Percentiles rank a stretch among this genome's conserved stretches.
Conservation (phyloP, 2,113 vertebrate species). For the Bubalus kerabau region DNA sequence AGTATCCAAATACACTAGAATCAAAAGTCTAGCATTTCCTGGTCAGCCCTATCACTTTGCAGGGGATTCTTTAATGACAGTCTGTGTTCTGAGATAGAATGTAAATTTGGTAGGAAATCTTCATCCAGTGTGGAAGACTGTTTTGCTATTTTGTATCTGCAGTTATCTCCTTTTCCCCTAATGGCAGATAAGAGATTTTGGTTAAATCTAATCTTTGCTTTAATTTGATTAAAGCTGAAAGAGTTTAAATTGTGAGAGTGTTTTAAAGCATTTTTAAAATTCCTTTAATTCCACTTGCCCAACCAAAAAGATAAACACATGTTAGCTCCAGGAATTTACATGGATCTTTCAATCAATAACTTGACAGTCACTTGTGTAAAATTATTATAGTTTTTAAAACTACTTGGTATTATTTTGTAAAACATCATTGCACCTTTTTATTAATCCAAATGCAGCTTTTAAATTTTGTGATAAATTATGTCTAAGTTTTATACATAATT, state of each 20-base stretch:
- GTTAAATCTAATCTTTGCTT: background rate
- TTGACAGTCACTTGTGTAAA: background rate
- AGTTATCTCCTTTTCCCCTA: background rate
- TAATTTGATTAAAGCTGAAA: background rate
- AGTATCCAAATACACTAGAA: background rate
- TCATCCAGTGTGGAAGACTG: background rate
- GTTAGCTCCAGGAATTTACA: background rate
- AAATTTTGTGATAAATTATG: background rate
- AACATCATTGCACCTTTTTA: background rate
- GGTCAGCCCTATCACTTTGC: background rate
- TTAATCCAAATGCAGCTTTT: background rate
- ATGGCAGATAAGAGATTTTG: background rate
- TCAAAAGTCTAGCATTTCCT: background rate
- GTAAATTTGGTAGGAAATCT: background rate
- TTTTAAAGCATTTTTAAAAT: background rate
- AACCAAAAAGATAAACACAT: background rate
- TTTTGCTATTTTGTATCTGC: background rate
- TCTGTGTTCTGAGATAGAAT: background rate
- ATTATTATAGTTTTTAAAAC: background rate
- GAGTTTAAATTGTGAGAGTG: background rate
- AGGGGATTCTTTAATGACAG: background rate
- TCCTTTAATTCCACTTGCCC: background rate
- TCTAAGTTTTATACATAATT: background rate
- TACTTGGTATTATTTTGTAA: background rate
- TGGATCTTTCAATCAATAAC: background rate